These are phyloP conservation scores for Eledona agricola DNA, from an alignment of 2,888 invertebrate genomes.

Conservation along the genomic window DNA sequence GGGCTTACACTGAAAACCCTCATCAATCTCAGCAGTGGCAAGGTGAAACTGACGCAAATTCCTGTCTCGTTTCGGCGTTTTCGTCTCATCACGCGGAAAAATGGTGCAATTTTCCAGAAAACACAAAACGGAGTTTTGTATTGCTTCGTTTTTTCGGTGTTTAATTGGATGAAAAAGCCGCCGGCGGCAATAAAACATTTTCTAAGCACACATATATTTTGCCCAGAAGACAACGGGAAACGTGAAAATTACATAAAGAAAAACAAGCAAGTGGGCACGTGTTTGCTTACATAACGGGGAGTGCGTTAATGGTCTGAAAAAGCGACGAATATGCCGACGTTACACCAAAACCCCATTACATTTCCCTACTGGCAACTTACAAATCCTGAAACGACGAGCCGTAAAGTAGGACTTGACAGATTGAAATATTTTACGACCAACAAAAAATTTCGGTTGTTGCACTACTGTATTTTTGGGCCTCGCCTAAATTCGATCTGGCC, in stretches of 20 bases:
- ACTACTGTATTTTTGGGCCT: no score
- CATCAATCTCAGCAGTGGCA: no score
- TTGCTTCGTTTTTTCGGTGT: conserved; percentile 4
- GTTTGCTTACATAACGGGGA: conserved; percentile 18
- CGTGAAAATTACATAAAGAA: conserved; percentile 31
- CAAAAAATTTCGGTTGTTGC: no score
- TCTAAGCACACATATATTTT: conserved; percentile 20
- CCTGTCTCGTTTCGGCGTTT: no score
- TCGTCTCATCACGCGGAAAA: no score
- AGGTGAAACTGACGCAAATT: no score
- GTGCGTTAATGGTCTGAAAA: conserved; percentile 10
- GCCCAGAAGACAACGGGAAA: conserved; percentile 26
- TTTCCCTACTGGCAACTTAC: conserved; percentile 54
- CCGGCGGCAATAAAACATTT: conserved; percentile 20
- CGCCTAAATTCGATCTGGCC: no score
- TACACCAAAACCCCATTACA: conserved; percentile 52
- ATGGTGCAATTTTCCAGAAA: no score
- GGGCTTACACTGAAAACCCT: no score
- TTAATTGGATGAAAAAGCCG: conserved; percentile 19
- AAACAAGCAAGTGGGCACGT: conserved; percentile 29
- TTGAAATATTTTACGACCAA: conserved; percentile 45
- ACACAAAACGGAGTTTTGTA: neutral
- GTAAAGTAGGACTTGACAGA: conserved; percentile 55
- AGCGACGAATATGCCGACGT: conserved; percentile 32
- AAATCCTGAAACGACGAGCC: conserved; percentile 55